Percentiles rank a stretch among this genome's conserved stretches.
Evolutionary conservation across 2,888 invertebrate species (phyloP).

Genomic region (Sepioteuthis lessoniana): DNA sequence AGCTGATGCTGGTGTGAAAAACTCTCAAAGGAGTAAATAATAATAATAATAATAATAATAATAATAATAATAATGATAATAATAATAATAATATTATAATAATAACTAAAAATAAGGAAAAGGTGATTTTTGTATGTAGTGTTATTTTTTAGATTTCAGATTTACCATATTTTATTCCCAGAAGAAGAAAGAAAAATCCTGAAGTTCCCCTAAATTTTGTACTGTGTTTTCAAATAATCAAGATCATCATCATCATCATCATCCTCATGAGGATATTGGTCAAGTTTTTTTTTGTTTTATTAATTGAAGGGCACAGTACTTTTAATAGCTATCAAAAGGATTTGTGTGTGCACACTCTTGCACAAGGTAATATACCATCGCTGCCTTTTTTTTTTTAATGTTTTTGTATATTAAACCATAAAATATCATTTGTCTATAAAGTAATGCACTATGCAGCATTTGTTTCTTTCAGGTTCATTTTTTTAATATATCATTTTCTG

Average conservation of each 20-base stretch:
- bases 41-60: too few species aligned
- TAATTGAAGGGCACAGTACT: background rate
- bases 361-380: background rate
- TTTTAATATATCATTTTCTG: background rate
- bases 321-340: background rate
- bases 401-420: constrained; percentile 20
- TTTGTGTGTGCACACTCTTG: background rate
- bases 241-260: background rate
- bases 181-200: background rate
- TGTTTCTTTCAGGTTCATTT: background rate
- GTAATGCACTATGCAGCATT: constrained; percentile 20
- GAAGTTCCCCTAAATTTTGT: background rate
- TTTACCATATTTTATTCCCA: background rate
- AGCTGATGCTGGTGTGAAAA: too few species aligned
- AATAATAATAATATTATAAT: background rate
- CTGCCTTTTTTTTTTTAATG: background rate
- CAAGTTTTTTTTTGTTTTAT: background rate
- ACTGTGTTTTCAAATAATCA: background rate
- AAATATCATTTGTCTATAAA: background rate
- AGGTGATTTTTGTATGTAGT: background rate
- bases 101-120: background rate
- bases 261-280: background rate
- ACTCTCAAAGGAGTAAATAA: too few species aligned
- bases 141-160: background rate
- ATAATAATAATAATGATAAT: constrained; percentile 24